Conservation (phyloP, 2,113 vertebrate species). For the Catharus minimus region DNA sequence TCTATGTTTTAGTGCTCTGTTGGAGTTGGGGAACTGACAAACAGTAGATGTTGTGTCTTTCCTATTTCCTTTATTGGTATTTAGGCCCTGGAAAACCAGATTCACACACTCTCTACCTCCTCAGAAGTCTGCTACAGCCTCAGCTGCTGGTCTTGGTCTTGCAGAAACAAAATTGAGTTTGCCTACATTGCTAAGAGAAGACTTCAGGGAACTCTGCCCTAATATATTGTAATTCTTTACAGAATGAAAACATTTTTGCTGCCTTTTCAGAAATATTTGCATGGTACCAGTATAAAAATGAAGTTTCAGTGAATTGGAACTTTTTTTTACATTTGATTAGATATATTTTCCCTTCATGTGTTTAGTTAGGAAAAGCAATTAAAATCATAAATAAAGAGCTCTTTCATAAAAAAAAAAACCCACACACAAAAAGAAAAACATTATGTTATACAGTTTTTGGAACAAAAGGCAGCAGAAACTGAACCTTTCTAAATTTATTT, state of each 20-base stretch:
- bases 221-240: not conserved
- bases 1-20: not conserved
- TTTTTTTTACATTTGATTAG: not conserved
- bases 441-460: not conserved
- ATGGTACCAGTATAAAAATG: not conserved
- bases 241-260: not conserved
- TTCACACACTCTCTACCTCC: not conserved
- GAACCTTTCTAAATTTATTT: not conserved
- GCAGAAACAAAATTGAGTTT: not conserved
- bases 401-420: not conserved
- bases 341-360: not conserved
- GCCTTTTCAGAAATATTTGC: not conserved
- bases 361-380: not conserved
- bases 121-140: not conserved
- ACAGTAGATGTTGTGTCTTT: not conserved
- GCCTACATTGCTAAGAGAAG: not conserved
- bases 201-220: not conserved
- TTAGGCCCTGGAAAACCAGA: not conserved
- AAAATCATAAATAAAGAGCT: not conserved
- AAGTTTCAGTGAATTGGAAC: not conserved
- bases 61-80: not conserved
- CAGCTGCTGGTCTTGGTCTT: not conserved
- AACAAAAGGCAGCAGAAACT: not conserved
- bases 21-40: not conserved
- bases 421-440: not conserved